A percentile compares a stretch with the other conserved stretches of the same genome.
Conservation (phyloP, 2,888 invertebrate species). For the Drosophila nr. medialis region DNA sequence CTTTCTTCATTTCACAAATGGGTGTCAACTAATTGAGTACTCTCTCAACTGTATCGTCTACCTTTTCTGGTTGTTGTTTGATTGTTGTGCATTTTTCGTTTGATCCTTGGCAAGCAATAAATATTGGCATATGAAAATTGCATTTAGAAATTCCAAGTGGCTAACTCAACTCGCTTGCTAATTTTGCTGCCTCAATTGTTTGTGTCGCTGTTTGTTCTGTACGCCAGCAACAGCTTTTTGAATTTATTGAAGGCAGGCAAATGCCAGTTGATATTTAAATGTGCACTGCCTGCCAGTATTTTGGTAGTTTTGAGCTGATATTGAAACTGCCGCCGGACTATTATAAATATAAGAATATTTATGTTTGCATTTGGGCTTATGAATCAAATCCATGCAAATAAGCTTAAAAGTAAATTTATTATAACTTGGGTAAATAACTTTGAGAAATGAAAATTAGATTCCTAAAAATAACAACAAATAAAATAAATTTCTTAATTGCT, state of each 20-base stretch:
- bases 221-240: slow-evolving; percentile 14
- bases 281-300: slow-evolving; percentile 11
- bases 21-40: neutral
- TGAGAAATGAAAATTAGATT: slow-evolving; percentile 7
- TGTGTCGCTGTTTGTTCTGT: slow-evolving; percentile 17
- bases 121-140: slow-evolving; percentile 63
- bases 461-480: neutral
- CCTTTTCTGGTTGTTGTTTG: neutral
- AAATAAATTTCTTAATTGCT: slow-evolving; percentile 14
- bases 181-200: slow-evolving; percentile 38
- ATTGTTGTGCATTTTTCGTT: slow-evolving; percentile 41
- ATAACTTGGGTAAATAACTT: slow-evolving; percentile 16
- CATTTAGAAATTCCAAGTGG: slow-evolving; percentile 40
- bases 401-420: slow-evolving; percentile 9
- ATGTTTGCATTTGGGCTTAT: slow-evolving; percentile 30
- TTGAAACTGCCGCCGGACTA: slow-evolving; percentile 10
- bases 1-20: neutral
- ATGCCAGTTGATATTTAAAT: slow-evolving; percentile 30
- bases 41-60: neutral
- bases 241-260: slow-evolving; percentile 11
- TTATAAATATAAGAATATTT: slow-evolving; percentile 36
- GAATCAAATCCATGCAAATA: slow-evolving; percentile 3
- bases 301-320: slow-evolving; percentile 36
- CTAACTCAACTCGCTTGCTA: slow-evolving; percentile 26
- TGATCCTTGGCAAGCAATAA: slow-evolving; percentile 51